Evolutionary conservation across 2,888 invertebrate genomes (phyloP), one percentile per base, ranked within the genome.

Genomic region (Geophilus truncorum): DNA sequence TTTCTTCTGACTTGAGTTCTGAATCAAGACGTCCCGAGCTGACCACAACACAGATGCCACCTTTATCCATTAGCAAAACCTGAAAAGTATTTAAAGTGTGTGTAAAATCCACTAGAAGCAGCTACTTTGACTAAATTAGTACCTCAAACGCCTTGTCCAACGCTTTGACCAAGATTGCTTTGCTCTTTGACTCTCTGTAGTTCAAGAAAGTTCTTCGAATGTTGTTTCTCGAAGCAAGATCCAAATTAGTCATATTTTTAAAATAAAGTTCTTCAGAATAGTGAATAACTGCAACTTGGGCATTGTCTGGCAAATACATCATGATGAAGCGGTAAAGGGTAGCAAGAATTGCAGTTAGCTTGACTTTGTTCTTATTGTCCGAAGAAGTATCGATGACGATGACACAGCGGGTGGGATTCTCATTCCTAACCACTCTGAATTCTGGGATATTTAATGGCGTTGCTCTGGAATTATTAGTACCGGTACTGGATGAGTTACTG

Each of bases 281-380:
- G 25, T 62, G 62, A 25, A 62, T 62, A 6, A 78, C 78, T 23
- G 23, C 78, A 15, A 40, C 78, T 45, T 78, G 9, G 21, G 78
- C 45, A 28, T 45, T 18, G 21, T 78, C 40, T 34, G 78, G 78
- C 23, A 78, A 78, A 78, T 78, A 45, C 12, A 78, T 23, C 78
- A 36, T 40, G 18, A 78, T 78, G 28, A 78, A 45, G 3, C 40
- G 34, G 1, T 78, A 12, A 18, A 78, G 45, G 4, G 78, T 45
- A 25, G 78, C 18, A 1, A 36, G 40, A 5, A 78, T 45, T 78
- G 62, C 25, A 3, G 62, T 62, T 25, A 62, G 10, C 15, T 62
- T 62, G 12, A 62, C 62, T 62, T 62, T 62, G 62, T 62, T 62
- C 25, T 62, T 62, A 25, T 25, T 7, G 25, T 62, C 62, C 10